Conservation (phyloP, 2,888 invertebrate genomes). For the Cerastoderma edule region DNA sequence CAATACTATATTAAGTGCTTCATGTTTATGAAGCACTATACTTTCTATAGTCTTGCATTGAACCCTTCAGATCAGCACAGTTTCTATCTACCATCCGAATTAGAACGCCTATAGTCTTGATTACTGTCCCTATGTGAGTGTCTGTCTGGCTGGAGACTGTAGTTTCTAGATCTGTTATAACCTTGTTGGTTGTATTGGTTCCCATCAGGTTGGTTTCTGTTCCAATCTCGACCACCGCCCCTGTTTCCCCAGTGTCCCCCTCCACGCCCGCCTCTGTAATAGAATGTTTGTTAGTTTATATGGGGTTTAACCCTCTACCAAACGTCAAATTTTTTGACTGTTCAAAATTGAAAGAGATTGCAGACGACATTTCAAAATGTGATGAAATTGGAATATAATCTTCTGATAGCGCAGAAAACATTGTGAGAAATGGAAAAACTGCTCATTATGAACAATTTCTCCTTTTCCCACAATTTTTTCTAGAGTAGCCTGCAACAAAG, state of each 20-base stretch:
- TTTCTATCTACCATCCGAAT: no score
- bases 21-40: no score
- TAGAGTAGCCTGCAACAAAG: no score
- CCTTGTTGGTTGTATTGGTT: background rate
- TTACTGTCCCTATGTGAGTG: background rate
- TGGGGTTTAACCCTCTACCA: no score
- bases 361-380: background rate
- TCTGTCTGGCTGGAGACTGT: background rate
- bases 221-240: slow-evolving; percentile 26
- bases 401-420: background rate
- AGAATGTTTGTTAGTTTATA: background rate
- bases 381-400: background rate
- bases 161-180: background rate
- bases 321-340: no score
- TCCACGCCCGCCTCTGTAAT: slow-evolving; percentile 15
- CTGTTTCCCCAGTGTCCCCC: slow-evolving; percentile 37
- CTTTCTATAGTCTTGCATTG: no score
- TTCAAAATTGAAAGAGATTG: no score
- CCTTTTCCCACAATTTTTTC: no score
- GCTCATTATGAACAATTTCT: no score
- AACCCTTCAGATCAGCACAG: no score
- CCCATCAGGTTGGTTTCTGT: slow-evolving; percentile 22
- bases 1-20: no score
- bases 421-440: background rate
- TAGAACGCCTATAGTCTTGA: no score